A percentile compares a stretch with the other conserved stretches of the same genome.
These are phyloP conservation scores for Microtus ochrogaster DNA, from an alignment of 2,113 vertebrate species.

Conservation along the genomic window DNA sequence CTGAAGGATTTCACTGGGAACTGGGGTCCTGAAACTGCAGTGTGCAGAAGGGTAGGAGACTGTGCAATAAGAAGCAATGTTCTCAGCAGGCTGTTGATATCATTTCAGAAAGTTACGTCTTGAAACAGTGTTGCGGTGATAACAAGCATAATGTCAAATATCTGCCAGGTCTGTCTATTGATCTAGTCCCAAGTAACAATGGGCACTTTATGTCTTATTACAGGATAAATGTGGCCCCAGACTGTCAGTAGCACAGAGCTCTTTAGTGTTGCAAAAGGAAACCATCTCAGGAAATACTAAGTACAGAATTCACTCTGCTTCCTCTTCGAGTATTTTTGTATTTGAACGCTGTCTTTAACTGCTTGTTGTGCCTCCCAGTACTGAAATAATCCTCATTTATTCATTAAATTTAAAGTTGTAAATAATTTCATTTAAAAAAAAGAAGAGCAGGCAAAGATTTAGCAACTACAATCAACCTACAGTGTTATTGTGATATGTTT, in stretches of 20 bases:
- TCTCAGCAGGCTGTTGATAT: slow-evolving; percentile 48
- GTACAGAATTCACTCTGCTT: slow-evolving; percentile 23
- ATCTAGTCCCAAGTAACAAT: slow-evolving; percentile 48
- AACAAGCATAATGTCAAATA: slow-evolving; percentile 15
- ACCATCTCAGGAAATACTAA: not conserved
- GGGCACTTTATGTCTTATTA: not conserved
- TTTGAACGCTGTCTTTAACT: slow-evolving; percentile 28
- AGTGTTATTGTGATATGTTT: not conserved
- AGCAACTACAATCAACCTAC: not conserved
- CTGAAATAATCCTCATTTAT: not conserved
- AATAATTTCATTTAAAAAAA: not conserved
- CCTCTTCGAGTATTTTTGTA: slow-evolving; percentile 30
- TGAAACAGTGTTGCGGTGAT: slow-evolving; percentile 22
- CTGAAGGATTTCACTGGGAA: slow-evolving; percentile 63
- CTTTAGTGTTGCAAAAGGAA: slow-evolving; percentile 44
- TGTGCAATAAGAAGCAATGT: slow-evolving; percentile 48
- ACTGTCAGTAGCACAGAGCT: not conserved
- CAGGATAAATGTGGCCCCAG: not conserved
- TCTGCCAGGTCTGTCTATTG: slow-evolving; percentile 26
- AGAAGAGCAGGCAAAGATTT: not conserved
- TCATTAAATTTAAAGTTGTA: not conserved
- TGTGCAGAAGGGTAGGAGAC: slow-evolving; percentile 35
- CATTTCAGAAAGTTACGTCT: slow-evolving; percentile 69
- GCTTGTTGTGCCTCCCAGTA: slow-evolving; percentile 1
- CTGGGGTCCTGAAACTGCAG: slow-evolving; percentile 31